Conservation (phyloP, 2,113 vertebrate species). For the Mastomys natalensis region DNA sequence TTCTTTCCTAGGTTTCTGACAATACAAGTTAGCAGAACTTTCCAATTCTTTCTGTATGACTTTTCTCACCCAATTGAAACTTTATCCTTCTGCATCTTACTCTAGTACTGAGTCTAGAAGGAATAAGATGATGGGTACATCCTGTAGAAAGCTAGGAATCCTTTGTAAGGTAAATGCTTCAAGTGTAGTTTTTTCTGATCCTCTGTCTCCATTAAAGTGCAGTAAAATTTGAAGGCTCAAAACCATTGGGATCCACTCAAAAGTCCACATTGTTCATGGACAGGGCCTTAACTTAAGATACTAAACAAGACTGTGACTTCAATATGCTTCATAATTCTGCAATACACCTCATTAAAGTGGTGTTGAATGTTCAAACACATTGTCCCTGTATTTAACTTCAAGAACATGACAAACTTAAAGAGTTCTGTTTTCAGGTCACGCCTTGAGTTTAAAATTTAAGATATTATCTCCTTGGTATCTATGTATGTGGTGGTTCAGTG, state of each 20-base stretch:
- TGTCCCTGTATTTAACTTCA: neutral
- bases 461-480: neutral
- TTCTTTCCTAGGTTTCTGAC: neutral
- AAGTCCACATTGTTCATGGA: neutral
- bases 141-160: neutral
- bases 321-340: neutral
- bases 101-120: neutral
- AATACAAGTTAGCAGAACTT: neutral
- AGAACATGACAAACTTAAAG: neutral
- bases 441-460: conserved; percentile 12
- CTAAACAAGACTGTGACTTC: neutral
- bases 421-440: neutral
- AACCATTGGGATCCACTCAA: neutral
- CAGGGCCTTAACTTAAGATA: neutral
- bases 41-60: neutral
- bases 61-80: neutral
- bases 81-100: neutral
- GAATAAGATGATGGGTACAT: neutral
- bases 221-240: neutral
- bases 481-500: neutral
- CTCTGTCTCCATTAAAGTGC: neutral
- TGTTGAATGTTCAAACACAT: neutral
- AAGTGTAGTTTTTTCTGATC: neutral
- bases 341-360: neutral
- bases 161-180: neutral